Evolutionary conservation across 2,113 vertebrate genomes (phyloP).

Genomic region (Hypomesus transpacificus): DNA sequence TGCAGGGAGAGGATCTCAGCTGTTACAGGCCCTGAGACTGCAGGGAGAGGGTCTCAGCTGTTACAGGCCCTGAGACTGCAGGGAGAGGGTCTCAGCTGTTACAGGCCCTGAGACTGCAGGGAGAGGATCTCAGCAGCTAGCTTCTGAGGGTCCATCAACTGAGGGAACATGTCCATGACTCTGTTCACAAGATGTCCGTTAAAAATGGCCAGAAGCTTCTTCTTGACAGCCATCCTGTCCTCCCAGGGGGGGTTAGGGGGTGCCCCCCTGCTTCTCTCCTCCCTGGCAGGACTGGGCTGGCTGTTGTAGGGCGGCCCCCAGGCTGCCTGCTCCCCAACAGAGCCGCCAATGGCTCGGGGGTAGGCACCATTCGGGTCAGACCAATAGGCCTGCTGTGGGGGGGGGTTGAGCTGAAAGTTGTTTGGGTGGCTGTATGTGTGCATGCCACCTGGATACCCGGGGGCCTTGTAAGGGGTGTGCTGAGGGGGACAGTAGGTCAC

Average conservation of each 20-base stretch:
- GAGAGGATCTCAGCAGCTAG: conserved; percentile 74
- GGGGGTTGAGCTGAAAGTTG: conserved; percentile 43
- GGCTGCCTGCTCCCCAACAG: conserved; percentile 16
- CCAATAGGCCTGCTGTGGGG: conserved; percentile 69
- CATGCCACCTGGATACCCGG: conserved; percentile 31
- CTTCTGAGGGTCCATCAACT: conserved; percentile 80
- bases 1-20: too few species aligned
- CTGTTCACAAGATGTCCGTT: conserved; percentile 81
- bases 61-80: too few species aligned
- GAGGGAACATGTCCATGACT: conserved; percentile 84
- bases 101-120: too few species aligned
- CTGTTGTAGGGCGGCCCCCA: conserved; percentile 45
- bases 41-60: too few species aligned
- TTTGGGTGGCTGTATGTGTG: conserved; percentile 68
- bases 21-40: too few species aligned
- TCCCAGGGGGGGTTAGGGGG: too few species aligned
- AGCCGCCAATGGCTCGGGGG: background rate
- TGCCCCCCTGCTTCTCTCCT: conserved; percentile 27
- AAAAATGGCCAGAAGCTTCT: conserved; percentile 87
- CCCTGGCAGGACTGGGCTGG: conserved; percentile 25
- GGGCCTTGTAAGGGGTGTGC: conserved; percentile 60
- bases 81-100: too few species aligned
- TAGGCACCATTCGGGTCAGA: conserved; percentile 68
- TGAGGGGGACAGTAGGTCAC: conserved; percentile 21
- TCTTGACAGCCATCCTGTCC: conserved; percentile 64